phyloP scores from a whole-genome alignment of 2,888 invertebrate species.

The Pinctada fucata region DNA sequence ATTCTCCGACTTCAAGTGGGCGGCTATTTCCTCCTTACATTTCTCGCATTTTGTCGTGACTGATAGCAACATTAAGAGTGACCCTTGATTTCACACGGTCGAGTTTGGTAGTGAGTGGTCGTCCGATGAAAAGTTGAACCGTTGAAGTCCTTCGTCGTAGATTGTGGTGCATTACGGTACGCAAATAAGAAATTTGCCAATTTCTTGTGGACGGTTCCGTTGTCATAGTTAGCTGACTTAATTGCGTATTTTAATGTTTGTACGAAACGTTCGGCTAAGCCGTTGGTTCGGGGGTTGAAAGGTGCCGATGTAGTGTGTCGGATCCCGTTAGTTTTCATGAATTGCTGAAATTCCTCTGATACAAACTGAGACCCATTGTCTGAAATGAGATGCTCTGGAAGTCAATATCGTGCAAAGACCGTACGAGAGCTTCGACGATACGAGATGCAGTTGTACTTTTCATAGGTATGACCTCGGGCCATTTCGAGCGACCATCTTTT shows the following conservation, averaged over 20 bases:
- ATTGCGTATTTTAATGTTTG: conserved; percentile 49
- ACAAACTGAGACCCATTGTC: conserved; percentile 50
- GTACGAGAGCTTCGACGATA: conserved; percentile 35
- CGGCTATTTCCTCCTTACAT: not conserved
- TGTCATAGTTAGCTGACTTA: conserved; percentile 25
- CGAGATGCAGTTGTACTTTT: not conserved
- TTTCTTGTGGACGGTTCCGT: conserved; percentile 3
- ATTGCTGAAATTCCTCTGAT: conserved; percentile 31
- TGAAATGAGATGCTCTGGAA: conserved; percentile 41
- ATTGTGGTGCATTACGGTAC: conserved; percentile 39
- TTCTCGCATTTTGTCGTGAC: not conserved
- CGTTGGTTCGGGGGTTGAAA: conserved; percentile 48
- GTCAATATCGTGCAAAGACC: conserved; percentile 41
- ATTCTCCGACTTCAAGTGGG: not conserved
- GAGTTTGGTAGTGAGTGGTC: conserved; percentile 2
- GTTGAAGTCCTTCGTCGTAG: conserved; percentile 37
- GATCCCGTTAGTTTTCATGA: conserved; percentile 43
- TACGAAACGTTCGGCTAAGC: conserved; percentile 48
- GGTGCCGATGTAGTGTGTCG: conserved; percentile 43
- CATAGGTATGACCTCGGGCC: conserved; percentile 57
- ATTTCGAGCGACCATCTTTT: conserved; percentile 76
- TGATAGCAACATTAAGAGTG: not conserved
- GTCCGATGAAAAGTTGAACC: conserved; percentile 41
- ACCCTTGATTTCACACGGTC: not conserved
- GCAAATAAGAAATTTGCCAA: conserved; percentile 7